Evolutionary conservation across 64 coral and sea anemone species (phyloP), one percentile per base, ranked within the genome.

Genomic region (Trachythela sp.): DNA sequence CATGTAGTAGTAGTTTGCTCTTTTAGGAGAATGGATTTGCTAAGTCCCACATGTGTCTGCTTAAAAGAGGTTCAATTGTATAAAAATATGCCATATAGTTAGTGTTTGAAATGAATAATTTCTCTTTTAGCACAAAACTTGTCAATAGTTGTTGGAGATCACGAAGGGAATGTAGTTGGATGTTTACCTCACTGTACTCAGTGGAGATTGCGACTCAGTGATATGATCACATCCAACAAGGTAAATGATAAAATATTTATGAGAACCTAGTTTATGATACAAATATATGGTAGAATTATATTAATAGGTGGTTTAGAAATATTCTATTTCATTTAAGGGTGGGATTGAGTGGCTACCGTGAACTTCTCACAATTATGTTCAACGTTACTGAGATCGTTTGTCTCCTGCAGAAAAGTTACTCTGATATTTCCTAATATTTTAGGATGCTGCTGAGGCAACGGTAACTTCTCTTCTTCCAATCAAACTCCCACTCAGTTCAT

Each of bases 91-190:
- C 22, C 8, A 59, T 56, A 45, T 2, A 10, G 48, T n/a, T n/a
- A n/a, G n/a, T n/a, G n/a, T n/a, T n/a, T n/a, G n/a, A n/a, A n/a
- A n/a, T n/a, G n/a, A n/a, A n/a, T 14, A 8, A 54, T 70, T 36
- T 22, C 32, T 49, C 17, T 89, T 87, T 48, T 36, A 94, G 93
- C 90, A 86, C 90, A 90, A 35, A 94, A 94, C 70, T 70, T 94
- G 54, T 77, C 90, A 54, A 94, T 94, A 71, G 90, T 94, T 17
- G 88, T 94, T 9, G 93, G 93, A 77, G 93, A 94, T 68, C 76
- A 85, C 38, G 87, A 92, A 56, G 93, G 93, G 31, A 87, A 59
- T 75, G 87, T 94, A 35, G 88, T 90, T 20, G 93, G 90, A 26
- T 87, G 91, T 32, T 92, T 90, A 33, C 93, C 93, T 11, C 91